A percentile compares a stretch with the other conserved stretches of the same genome.
These are phyloP conservation scores for Halictus ligatus DNA, from an alignment of 2,888 invertebrate genomes.

Conservation along the genomic window DNA sequence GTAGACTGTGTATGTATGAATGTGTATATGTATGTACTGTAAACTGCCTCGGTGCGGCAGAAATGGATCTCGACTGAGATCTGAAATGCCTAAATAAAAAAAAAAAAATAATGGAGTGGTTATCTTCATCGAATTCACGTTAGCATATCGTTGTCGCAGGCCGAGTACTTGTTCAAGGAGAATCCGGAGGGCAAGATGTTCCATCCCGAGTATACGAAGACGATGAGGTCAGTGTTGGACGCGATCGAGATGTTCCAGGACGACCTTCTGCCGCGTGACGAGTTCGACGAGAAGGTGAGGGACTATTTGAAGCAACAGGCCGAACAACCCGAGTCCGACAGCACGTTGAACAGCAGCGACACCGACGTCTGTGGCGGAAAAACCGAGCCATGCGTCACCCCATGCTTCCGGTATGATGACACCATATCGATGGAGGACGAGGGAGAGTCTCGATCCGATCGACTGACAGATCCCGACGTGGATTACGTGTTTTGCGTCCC, in stretches of 20 bases:
- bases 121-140: neutral
- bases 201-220: constrained; percentile 88
- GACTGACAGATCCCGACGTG: neutral
- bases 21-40: too few relatives aligned
- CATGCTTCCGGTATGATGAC: constrained; percentile 25
- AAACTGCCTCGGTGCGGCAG: too few relatives aligned
- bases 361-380: constrained; percentile 20
- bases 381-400: constrained; percentile 10
- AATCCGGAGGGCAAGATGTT: constrained; percentile 90
- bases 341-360: neutral
- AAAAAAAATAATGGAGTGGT: neutral
- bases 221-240: constrained; percentile 85
- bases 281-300: constrained; percentile 50
- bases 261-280: constrained; percentile 68
- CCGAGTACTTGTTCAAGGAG: constrained; percentile 89
- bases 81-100: too few relatives aligned
- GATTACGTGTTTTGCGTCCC: neutral
- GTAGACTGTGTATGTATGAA: too few relatives aligned
- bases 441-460: neutral
- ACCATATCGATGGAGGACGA: constrained; percentile 19
- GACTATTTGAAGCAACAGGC: constrained; percentile 46
- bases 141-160: constrained; percentile 82
- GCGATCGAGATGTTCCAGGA: constrained; percentile 85
- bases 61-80: too few relatives aligned
- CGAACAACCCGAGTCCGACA: neutral